Evolutionary conservation across 2,797 vertebrate genomes (phyloP), one percentile per base, ranked within the genome.

Genomic region (Melopsittacus undulatus): DNA sequence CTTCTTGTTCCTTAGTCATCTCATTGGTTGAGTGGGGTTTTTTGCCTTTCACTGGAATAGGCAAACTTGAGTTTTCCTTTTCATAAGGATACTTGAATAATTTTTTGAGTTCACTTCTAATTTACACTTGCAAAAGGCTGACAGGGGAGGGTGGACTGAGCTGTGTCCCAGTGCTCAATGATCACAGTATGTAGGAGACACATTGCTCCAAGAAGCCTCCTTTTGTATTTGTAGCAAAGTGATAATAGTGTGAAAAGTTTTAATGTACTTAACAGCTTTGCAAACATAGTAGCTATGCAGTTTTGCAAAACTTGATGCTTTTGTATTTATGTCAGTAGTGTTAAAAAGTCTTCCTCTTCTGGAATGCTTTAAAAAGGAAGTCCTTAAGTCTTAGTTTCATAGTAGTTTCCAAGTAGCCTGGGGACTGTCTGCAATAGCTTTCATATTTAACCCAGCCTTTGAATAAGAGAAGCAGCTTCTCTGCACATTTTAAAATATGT

Each of bases 131-230:
- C 19, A 49, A 14, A 68, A 64, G 13, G 17, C 13, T 6, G 4
- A 2, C 56, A 10, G 5, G 4, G 0, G 5, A 64, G 4, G 1
- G 3, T 34, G 0, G 1, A 6, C 30, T 30, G n/a, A n/a, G 46
- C 6, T 3, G 2, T n/a, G 5, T 68, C 9, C 12, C 10, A 9
- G 0, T n/a, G 40, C 19, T 30, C 68, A 17, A 15, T 38, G 12
- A 14, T 52, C 22, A 30, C 15, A 26, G 19, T 1, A 0, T 36
- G 22, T 56, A 19, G 5, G 16, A 85, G n/a, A 36, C 7, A 11
- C 26, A 24, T 4, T 49, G 18, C 7, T 27, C 23, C 15, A 38
- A 76, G 40, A 76, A 40, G 5, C 18, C 13, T 63, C 4, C 3
- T 75, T 48, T 63, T 73, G 30, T 13, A 4, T 34, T n/a, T 51